Evolutionary conservation across 1,140 invertebrate species (phyloP).

Genomic region (Diachasma alloeum): DNA sequence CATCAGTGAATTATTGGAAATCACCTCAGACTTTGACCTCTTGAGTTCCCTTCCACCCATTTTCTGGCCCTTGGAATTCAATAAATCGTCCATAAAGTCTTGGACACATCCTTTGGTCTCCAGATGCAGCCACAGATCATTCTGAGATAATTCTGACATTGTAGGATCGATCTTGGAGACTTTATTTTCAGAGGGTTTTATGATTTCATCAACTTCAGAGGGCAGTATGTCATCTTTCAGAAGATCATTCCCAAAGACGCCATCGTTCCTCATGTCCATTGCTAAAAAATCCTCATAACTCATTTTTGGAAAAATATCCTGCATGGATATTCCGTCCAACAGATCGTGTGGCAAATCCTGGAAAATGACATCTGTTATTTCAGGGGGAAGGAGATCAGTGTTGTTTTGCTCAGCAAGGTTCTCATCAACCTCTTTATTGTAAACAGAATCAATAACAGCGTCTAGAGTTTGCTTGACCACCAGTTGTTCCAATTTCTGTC

Average conservation of each 20-base stretch:
- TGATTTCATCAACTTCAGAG: conserved; percentile 52
- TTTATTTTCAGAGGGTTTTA: conserved; percentile 45
- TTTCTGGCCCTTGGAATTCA: conserved; percentile 63
- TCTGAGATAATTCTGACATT: conserved; percentile 46
- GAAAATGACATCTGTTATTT: conserved; percentile 84
- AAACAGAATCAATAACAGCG: conserved; percentile 68
- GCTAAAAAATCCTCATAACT: conserved; percentile 68
- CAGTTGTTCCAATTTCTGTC: conserved; percentile 68
- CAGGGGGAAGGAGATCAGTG: conserved; percentile 78
- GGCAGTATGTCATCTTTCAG: conserved; percentile 59
- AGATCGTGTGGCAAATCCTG: conserved; percentile 83
- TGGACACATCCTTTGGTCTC: conserved; percentile 66
- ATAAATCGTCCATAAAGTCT: conserved; percentile 72
- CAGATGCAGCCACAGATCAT: conserved; percentile 54
- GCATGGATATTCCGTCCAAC: conserved; percentile 83
- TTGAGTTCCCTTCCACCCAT: conserved; percentile 67
- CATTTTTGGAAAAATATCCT: conserved; percentile 75
- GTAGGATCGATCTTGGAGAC: conserved; percentile 44
- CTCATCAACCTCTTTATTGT: conserved; percentile 72
- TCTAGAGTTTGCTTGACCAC: conserved; percentile 70
- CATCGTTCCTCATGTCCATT: conserved; percentile 70
- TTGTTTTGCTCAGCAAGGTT: conserved; percentile 75
- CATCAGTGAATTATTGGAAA: conserved; percentile 63
- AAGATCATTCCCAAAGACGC: conserved; percentile 62
- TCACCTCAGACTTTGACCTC: conserved; percentile 71